Percentiles rank a stretch among this genome's conserved stretches.
phyloP scores from a whole-genome alignment of 2,113 vertebrate genomes.

The Tautogolabrus adspersus region DNA sequence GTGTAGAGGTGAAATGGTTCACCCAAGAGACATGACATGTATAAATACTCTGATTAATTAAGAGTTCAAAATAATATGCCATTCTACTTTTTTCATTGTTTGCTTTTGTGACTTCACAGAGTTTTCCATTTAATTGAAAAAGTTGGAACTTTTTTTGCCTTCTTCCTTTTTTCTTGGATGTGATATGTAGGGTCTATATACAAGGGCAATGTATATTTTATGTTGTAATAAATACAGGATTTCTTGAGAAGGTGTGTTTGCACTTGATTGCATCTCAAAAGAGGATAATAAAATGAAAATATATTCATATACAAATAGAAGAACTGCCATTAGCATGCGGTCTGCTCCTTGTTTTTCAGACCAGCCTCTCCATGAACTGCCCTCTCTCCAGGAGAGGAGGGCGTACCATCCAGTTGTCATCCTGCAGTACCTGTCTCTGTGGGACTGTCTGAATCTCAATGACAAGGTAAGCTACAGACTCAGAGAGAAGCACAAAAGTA shows the following conservation, averaged over 20 bases:
- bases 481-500: neutral
- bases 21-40: neutral
- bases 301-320: neutral
- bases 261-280: neutral
- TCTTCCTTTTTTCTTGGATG: no score
- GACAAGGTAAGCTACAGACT: conserved; percentile 78
- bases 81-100: neutral
- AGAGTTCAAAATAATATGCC: no score
- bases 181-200: no score
- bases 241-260: neutral
- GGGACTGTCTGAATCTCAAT: conserved; percentile 86
- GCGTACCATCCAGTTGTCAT: conserved; percentile 70
- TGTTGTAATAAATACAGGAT: neutral
- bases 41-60: neutral
- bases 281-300: conserved; percentile 1
- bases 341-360: conserved; percentile 52
- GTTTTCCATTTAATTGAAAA: no score
- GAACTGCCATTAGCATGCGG: neutral
- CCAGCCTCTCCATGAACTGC: conserved; percentile 69
- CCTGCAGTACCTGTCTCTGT: conserved; percentile 88
- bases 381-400: conserved; percentile 52
- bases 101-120: no score
- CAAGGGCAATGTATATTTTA: no score
- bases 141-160: no score
- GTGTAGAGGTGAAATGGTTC: conserved; percentile 12